These are phyloP conservation scores for Reinhardtius hippoglossoides DNA, from an alignment of 2,113 vertebrate genomes.

Conservation along the genomic window DNA sequence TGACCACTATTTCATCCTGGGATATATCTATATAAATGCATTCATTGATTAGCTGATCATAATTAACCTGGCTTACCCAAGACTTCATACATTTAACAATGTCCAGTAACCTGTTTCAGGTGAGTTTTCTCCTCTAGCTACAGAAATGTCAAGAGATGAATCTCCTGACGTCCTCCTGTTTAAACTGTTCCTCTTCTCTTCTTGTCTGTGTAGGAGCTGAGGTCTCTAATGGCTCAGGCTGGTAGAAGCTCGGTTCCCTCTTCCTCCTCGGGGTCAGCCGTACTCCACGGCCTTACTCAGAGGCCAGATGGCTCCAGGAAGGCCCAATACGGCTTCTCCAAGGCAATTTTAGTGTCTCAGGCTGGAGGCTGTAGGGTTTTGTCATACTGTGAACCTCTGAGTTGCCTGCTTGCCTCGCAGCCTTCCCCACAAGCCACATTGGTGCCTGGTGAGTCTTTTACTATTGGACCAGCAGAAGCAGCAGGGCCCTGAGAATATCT, in stretches of 20 bases:
- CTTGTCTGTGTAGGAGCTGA: conserved; percentile 85
- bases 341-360: conserved; percentile 89
- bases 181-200: not conserved
- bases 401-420: conserved; percentile 92
- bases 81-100: too few relatives aligned
- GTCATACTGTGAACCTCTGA: conserved; percentile 86
- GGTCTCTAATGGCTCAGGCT: conserved; percentile 82
- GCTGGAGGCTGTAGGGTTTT: conserved; percentile 90
- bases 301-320: conserved; percentile 73
- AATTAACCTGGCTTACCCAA: too few relatives aligned
- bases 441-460: conserved; percentile 87
- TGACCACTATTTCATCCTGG: too few relatives aligned
- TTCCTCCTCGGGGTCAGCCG: conserved; percentile 13
- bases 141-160: too few relatives aligned
- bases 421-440: conserved; percentile 90
- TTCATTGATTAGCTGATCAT: too few relatives aligned
- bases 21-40: too few relatives aligned
- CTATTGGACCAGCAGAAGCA: not conserved
- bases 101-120: not conserved
- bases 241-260: conserved; percentile 53
- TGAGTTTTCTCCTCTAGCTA: too few relatives aligned
- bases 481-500: too few relatives aligned
- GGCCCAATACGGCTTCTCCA: conserved; percentile 88
- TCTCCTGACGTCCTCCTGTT: not conserved
- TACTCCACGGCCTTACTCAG: conserved; percentile 64